Base-by-base conservation (phyloP, 2,113 vertebrate genomes). In the Eclectus roratus region DNA sequence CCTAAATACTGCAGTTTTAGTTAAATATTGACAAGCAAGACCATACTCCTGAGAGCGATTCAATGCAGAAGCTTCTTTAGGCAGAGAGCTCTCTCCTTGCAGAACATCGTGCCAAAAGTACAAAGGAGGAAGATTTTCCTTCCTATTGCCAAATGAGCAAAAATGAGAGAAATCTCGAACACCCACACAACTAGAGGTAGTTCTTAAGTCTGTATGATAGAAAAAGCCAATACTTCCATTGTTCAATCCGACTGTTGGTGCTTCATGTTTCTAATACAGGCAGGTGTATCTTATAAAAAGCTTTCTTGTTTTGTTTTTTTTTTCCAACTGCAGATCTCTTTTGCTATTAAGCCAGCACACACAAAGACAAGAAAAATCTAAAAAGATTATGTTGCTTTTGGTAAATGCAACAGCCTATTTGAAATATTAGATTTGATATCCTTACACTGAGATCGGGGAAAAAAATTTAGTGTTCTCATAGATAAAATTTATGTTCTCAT, bases 151-250 rank as follows among this genome's bases (percentile, higher is more conserved):
- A 95, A 91, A 88, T 44, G 60, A 94, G 60, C 47, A 83, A 90
- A 88, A 94, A 86, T 33, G 55, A 72, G 72, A 94, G 74, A 76
- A 87, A 87, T 94, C 50, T 39, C 58, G 7, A 91, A 91, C 91
- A 73, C 70, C 86, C 88, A 88, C 91, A 70, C 63, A 73, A 58
- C 49, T 7, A 80, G 53, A 89, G 43, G 87, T n/a, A 89, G 55
- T 37, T 89, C 87, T 95, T 85, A 83, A 93, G 46, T 53, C 79
- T 80, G 58, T 35, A 66, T 33, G 83, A 64, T 3, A 72, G 64
- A 71, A 93, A 60, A 92, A 88, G 58, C 9, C 88, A 88, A 69
- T 39, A 80, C 25, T 64, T 96, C n/a, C 53, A 43, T 72, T 85
- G 68, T 39, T 85, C 71, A 68, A 53, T 23, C 52, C 47, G 55